Percentiles rank a stretch among this genome's conserved stretches.
Conservation (phyloP, 2,113 vertebrate genomes). For the Labeo rohita region DNA sequence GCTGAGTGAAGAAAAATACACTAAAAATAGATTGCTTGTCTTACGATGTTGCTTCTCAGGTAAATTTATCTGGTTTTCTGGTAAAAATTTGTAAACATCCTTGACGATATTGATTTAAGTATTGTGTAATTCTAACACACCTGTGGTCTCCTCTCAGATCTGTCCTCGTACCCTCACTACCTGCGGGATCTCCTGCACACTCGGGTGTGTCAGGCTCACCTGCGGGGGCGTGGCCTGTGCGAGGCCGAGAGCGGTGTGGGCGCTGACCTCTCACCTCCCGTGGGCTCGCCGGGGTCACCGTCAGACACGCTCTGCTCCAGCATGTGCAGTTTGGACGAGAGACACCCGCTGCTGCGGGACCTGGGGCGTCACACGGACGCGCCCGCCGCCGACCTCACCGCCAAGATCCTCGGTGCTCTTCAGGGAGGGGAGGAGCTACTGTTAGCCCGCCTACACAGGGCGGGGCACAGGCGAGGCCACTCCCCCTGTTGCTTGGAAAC, state of each 20-base stretch:
- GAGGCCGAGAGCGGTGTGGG: constrained; percentile 82
- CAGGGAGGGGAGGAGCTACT: constrained; percentile 83
- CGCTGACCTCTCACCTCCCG: constrained; percentile 85
- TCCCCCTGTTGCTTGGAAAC: constrained; percentile 86
- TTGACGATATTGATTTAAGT: neutral
- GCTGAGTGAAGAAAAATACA: too few species aligned
- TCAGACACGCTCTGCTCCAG: constrained; percentile 91
- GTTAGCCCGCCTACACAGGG: constrained; percentile 83
- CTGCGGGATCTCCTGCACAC: constrained; percentile 88
- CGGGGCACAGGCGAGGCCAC: constrained; percentile 78
- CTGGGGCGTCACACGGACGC: constrained; percentile 77
- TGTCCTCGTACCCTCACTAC: constrained; percentile 78
- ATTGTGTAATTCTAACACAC: neutral
- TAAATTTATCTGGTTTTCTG: too few species aligned
- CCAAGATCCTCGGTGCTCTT: constrained; percentile 87
- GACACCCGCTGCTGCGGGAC: constrained; percentile 82
- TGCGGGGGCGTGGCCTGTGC: constrained; percentile 77
- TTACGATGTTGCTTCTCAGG: too few species aligned
- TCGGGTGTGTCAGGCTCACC: constrained; percentile 82
- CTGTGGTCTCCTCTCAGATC: constrained; percentile 60
- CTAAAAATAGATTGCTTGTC: too few species aligned
- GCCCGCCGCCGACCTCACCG: constrained; percentile 83
- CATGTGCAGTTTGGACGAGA: constrained; percentile 91
- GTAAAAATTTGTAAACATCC: too few species aligned
- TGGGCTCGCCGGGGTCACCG: constrained; percentile 80